phyloP scores from a whole-genome alignment of 2,888 invertebrate genomes.

The Leucania comma region DNA sequence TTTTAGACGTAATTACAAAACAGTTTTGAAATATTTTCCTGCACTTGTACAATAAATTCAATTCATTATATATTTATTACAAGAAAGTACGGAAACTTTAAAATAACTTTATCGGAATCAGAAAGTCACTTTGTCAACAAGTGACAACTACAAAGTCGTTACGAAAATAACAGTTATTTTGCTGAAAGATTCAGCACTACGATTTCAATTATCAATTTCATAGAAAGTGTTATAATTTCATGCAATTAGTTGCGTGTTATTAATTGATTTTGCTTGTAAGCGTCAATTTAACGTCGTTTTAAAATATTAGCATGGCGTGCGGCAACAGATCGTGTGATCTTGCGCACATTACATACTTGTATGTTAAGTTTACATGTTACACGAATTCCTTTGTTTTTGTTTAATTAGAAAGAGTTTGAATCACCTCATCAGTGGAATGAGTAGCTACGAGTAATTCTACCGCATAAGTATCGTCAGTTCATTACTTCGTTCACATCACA shows the following conservation, averaged over 20 bases:
- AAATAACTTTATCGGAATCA: too few relatives aligned
- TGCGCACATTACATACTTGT: constrained; percentile 12
- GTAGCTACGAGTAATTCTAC: too few relatives aligned
- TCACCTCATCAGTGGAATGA: neutral
- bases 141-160: neutral
- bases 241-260: constrained; percentile 23
- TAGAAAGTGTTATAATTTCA: constrained; percentile 48
- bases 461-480: too few relatives aligned
- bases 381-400: constrained; percentile 36
- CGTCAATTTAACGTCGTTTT: constrained; percentile 28
- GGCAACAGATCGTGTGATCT: constrained; percentile 15
- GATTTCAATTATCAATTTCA: constrained; percentile 1
- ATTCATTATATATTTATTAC: too few relatives aligned
- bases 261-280: constrained; percentile 26
- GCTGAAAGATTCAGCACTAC: neutral
- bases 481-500: too few relatives aligned
- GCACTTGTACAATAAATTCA: too few relatives aligned
- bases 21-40: too few relatives aligned
- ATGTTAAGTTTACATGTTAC: constrained; percentile 22
- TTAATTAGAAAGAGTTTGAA: constrained; percentile 16
- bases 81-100: too few relatives aligned
- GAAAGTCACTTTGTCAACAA: too few relatives aligned
- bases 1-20: too few relatives aligned
- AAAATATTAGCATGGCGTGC: constrained; percentile 36
- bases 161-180: neutral